Conservation (phyloP, 2,888 invertebrate species). For the Epistrophe eligans region DNA sequence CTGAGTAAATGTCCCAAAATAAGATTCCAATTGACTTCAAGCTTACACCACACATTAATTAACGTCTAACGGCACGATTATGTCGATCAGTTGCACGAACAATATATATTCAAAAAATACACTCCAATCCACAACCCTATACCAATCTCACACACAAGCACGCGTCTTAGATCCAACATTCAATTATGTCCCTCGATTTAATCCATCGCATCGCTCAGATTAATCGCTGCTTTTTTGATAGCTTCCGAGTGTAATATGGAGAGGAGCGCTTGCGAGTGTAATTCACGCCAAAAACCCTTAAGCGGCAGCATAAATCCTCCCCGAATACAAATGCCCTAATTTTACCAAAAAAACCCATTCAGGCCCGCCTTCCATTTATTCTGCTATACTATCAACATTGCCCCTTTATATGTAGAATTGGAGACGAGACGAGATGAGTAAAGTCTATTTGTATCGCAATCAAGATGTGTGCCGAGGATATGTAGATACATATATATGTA, state of each 20-base stretch:
- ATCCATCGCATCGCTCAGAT: conserved; percentile 75
- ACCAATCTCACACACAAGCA: conserved; percentile 13
- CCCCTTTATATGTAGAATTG: neutral
- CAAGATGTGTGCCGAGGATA: conserved; percentile 56
- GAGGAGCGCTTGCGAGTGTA: conserved; percentile 57
- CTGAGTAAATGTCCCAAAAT: conserved; percentile 67
- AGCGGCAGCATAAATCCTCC: conserved; percentile 73
- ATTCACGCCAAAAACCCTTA: conserved; percentile 75
- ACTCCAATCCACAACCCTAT: neutral
- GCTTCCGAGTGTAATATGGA: conserved; percentile 56
- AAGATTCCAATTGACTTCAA: conserved; percentile 69
- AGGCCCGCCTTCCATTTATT: conserved; percentile 16
- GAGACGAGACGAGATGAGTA: conserved; percentile 40
- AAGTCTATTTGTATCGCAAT: conserved; percentile 73
- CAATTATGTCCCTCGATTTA: conserved; percentile 72
- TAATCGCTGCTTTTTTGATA: conserved; percentile 75
- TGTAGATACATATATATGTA: conserved; percentile 14
- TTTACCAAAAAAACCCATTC: conserved; percentile 47
- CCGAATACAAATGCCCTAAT: conserved; percentile 76
- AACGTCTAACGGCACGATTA: conserved; percentile 75
- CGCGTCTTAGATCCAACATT: conserved; percentile 54
- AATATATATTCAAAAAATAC: neutral
- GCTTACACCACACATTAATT: conserved; percentile 69
- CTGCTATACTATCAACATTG: neutral
- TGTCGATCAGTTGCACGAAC: conserved; percentile 74